Evolutionary conservation across 2,797 vertebrate species (phyloP).

Genomic region (Hypotaenidia philippensis): DNA sequence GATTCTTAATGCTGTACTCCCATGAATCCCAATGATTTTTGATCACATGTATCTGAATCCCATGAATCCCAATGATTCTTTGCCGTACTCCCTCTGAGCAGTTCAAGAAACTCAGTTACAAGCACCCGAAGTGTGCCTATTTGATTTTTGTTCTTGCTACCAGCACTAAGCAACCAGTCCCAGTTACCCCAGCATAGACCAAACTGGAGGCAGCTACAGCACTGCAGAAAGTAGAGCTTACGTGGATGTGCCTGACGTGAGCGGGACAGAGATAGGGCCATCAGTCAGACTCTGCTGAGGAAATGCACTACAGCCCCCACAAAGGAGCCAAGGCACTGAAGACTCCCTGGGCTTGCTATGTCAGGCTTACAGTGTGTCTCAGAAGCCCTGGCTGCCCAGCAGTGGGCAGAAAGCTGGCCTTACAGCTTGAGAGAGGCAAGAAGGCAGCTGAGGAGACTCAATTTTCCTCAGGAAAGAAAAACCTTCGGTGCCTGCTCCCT

Average conservation of each 20-base stretch:
- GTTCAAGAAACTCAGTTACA: background rate
- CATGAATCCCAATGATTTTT: background rate
- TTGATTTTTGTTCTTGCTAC: background rate
- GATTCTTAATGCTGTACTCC: background rate
- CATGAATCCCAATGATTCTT: background rate
- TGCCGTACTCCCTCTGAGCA: background rate
- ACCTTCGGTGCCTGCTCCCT: background rate
- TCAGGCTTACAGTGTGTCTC: background rate
- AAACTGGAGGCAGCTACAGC: background rate
- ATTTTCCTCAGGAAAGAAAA: background rate
- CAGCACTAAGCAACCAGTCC: background rate
- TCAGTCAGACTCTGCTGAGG: accelerated
- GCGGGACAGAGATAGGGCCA: background rate
- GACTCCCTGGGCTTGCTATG: background rate
- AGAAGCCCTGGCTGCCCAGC: background rate
- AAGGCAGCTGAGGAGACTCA: background rate
- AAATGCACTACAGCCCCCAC: background rate
- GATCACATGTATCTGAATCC: too few relatives aligned
- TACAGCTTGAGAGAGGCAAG: background rate
- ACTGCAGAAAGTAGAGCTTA: background rate
- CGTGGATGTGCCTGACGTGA: background rate
- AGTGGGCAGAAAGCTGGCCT: background rate
- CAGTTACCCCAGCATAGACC: background rate
- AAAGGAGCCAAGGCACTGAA: background rate
- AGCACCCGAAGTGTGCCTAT: background rate